phyloP scores from a whole-genome alignment of 1,140 invertebrate genomes.

The Drosophila funebris region DNA sequence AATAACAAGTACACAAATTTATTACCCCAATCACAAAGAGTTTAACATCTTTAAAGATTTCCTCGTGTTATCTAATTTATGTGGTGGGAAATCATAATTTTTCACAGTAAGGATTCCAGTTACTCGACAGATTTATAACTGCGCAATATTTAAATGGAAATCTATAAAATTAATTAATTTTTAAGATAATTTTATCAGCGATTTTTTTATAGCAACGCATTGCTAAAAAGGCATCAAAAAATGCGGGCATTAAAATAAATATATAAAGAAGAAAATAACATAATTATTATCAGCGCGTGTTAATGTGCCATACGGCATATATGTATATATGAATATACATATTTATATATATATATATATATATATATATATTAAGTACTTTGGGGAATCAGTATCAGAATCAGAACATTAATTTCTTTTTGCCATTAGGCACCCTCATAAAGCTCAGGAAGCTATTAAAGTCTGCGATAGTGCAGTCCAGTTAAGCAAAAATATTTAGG shows the following conservation, averaged over 20 bases:
- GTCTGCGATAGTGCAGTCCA: constrained; percentile 15
- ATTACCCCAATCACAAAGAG: constrained; percentile 28
- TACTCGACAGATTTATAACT: background rate
- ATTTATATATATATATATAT: no score
- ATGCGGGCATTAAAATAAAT: constrained; percentile 23
- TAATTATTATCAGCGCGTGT: constrained; percentile 28
- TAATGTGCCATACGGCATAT: constrained; percentile 4
- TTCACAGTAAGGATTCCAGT: background rate
- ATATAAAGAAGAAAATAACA: constrained; percentile 2
- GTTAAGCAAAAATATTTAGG: background rate
- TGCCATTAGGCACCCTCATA: constrained; percentile 37
- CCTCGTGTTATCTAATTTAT: background rate
- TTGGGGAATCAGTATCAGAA: constrained; percentile 22
- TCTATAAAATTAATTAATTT: constrained; percentile 3
- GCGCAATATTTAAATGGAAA: constrained; percentile 1
- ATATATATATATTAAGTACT: constrained; percentile 5
- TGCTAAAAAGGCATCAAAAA: background rate
- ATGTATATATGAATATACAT: background rate
- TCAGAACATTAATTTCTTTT: constrained; percentile 25
- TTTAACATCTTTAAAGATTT: background rate
- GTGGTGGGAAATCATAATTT: background rate
- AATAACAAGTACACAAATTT: constrained; percentile 71
- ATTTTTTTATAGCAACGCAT: background rate
- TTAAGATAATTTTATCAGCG: constrained; percentile 36
- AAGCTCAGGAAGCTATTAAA: constrained; percentile 43